phyloP scores from a whole-genome alignment of 2,797 vertebrate species.

The Megaceryle alcyon region DNA sequence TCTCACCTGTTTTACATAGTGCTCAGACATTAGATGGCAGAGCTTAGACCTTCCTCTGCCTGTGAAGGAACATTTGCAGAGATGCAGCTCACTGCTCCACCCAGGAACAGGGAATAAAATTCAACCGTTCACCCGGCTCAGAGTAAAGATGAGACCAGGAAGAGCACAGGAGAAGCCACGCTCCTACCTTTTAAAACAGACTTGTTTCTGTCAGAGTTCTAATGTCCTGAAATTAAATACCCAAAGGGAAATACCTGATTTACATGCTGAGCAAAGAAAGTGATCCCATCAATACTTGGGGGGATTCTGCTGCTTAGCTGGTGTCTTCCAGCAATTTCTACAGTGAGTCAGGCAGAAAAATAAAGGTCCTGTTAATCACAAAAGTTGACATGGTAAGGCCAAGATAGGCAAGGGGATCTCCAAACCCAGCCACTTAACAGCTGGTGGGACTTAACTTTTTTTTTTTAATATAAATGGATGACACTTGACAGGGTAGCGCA shows the following conservation, averaged over 20 bases:
- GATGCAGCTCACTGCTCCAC: not conserved
- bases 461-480: too few relatives aligned
- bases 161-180: not conserved
- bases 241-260: not conserved
- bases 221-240: not conserved
- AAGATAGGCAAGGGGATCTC: not conserved
- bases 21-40: not conserved
- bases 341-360: not conserved
- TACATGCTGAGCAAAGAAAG: not conserved
- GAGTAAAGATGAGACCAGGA: accelerated
- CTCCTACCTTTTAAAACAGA: not conserved
- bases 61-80: not conserved
- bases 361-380: not conserved
- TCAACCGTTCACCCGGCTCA: not conserved
- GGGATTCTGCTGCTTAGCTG: not conserved
- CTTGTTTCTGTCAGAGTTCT: not conserved
- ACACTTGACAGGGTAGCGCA: not conserved
- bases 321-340: not conserved
- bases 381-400: not conserved
- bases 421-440: not conserved
- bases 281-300: accelerated
- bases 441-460: not conserved
- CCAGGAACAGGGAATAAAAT: not conserved
- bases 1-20: not conserved
- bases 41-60: not conserved